Percentiles rank a stretch among this genome's conserved stretches.
These are phyloP conservation scores for Drosophila mimica DNA, from an alignment of 2,888 invertebrate species.

Conservation along the genomic window DNA sequence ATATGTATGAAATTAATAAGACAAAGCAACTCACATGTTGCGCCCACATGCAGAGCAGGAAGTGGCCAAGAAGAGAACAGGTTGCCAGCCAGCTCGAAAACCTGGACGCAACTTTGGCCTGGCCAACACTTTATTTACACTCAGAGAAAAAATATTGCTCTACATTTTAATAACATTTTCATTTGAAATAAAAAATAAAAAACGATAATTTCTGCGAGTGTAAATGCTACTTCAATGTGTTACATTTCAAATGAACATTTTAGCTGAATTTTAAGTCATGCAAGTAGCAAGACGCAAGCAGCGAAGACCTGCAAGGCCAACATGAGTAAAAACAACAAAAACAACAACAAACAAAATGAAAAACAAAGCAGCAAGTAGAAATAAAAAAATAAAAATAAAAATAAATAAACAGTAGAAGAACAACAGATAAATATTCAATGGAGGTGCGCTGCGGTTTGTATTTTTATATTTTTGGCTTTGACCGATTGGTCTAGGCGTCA, in stretches of 20 bases:
- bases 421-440: conserved; percentile 1
- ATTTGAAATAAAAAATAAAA: too few relatives aligned
- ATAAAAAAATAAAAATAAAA: neutral
- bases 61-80: conserved; percentile 56
- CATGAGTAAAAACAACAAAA: conserved; percentile 17
- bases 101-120: conserved; percentile 13
- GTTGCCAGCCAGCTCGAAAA: conserved; percentile 27
- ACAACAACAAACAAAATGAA: conserved; percentile 2
- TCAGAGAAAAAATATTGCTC: neutral
- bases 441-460: conserved; percentile 31
- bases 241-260: conserved; percentile 38
- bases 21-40: conserved; percentile 41
- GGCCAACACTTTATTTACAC: conserved; percentile 29
- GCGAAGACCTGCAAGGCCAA: conserved; percentile 45
- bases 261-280: conserved; percentile 27
- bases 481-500: conserved; percentile 72
- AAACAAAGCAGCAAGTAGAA: neutral
- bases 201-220: neutral
- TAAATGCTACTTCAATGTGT: conserved; percentile 47
- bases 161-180: neutral
- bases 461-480: conserved; percentile 44
- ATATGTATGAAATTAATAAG: conserved; percentile 38
- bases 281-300: conserved; percentile 42
- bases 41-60: conserved; percentile 73
- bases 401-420: neutral